phyloP scores from a whole-genome alignment of 2,113 vertebrate species.

The Chloropsis hardwickii region DNA sequence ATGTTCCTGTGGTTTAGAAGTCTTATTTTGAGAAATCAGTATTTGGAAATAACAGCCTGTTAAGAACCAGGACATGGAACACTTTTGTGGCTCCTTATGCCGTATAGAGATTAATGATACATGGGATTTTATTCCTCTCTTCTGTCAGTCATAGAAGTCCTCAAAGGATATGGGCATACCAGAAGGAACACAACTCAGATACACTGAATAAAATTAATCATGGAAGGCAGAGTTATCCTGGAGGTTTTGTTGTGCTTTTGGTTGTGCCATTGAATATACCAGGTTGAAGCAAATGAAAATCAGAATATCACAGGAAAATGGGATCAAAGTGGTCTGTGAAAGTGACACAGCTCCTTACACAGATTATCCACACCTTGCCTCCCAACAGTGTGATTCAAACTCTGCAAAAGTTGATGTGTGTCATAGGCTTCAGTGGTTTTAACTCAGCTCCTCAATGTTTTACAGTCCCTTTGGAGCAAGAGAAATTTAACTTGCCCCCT shows the following conservation, averaged over 20 bases:
- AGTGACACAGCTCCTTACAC: background rate
- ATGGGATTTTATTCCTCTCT: background rate
- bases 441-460: slow-evolving; percentile 4
- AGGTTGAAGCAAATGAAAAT: background rate
- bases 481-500: background rate
- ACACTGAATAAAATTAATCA: background rate
- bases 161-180: background rate
- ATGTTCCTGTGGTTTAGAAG: background rate
- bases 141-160: background rate
- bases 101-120: background rate
- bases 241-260: background rate
- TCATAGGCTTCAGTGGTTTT: background rate
- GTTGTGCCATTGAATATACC: background rate
- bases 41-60: background rate
- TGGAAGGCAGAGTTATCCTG: background rate
- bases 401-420: background rate
- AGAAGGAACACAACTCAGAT: background rate
- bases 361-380: background rate
- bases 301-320: background rate
- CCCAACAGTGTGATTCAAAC: background rate
- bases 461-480: background rate
- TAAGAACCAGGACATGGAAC: background rate
- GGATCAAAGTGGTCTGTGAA: background rate
- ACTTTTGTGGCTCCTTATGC: background rate
- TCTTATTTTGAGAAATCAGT: background rate